Evolutionary conservation across 2,888 invertebrate species (phyloP).

Genomic region (Parascotia fuliginaria): DNA sequence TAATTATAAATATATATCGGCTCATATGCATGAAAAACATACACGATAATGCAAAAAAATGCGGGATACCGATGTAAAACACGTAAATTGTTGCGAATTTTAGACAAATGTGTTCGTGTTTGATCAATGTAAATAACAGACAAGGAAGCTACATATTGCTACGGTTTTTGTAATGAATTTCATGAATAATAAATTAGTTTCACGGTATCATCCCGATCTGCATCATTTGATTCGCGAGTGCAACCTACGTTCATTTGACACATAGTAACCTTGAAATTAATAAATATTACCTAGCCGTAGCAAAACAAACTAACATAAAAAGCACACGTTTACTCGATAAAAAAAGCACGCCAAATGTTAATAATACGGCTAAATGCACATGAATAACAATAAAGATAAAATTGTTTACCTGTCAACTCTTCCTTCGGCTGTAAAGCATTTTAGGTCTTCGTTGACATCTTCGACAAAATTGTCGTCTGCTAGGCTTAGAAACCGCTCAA

Average conservation of each 20-base stretch:
- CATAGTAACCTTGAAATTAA: constrained; percentile 77
- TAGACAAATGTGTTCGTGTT: constrained; percentile 22
- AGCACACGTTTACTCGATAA: constrained; percentile 1
- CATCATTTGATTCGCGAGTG: constrained; percentile 59
- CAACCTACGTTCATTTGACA: constrained; percentile 63
- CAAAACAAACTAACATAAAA: constrained; percentile 1
- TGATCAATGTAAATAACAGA: constrained; percentile 16
- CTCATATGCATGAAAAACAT: background rate
- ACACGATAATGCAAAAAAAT: background rate
- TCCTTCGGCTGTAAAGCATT: constrained; percentile 78
- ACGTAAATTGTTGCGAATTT: constrained; percentile 14
- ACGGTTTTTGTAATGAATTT: constrained; percentile 48
- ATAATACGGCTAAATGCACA: constrained; percentile 20
- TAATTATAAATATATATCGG: background rate
- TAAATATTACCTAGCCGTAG: constrained; percentile 18
- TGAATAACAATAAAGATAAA: constrained; percentile 52
- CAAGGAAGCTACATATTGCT: constrained; percentile 30
- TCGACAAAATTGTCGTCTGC: constrained; percentile 81
- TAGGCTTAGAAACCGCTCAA: constrained; percentile 77
- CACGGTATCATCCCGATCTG: constrained; percentile 66
- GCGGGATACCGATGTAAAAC: constrained; percentile 13
- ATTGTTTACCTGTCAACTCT: constrained; percentile 83
- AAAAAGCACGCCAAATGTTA: constrained; percentile 7
- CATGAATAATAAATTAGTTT: constrained; percentile 47
- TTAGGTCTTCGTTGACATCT: constrained; percentile 82